Conservation (phyloP, 2,113 vertebrate genomes). For the Pelecanoides urinatrix region DNA sequence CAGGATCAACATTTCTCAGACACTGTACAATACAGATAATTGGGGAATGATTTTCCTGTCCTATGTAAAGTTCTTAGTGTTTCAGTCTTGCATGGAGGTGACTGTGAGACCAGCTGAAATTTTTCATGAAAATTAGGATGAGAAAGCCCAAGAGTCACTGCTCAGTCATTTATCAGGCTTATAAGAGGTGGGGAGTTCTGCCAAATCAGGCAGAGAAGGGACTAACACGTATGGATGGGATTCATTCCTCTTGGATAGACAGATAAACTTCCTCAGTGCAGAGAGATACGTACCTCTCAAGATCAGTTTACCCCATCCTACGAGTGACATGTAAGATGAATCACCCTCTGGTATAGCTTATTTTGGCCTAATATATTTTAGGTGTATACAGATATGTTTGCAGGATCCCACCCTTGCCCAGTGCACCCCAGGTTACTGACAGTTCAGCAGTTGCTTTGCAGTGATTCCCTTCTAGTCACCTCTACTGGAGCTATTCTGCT, state of each 20-base stretch:
- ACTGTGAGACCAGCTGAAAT: neutral
- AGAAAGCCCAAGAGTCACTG: neutral
- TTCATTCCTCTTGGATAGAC: neutral
- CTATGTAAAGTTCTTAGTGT: neutral
- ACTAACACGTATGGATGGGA: neutral
- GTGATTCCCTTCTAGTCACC: neutral
- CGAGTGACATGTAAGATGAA: neutral
- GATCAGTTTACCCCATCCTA: neutral
- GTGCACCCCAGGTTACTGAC: neutral
- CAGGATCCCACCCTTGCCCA: neutral
- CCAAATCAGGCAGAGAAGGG: neutral
- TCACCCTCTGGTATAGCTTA: neutral
- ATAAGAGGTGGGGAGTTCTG: neutral
- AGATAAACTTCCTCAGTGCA: neutral
- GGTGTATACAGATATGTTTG: neutral
- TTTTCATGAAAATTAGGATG: neutral
- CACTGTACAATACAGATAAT: neutral
- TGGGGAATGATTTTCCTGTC: neutral
- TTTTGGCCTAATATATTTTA: neutral
- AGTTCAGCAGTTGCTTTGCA: neutral
- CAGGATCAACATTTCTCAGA: neutral
- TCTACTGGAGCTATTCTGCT: neutral
- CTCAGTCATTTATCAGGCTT: neutral
- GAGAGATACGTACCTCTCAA: neutral
- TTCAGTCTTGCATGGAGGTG: neutral